A percentile compares a stretch with the other conserved stretches of the same genome.
phyloP scores from a whole-genome alignment of 2,888 invertebrate genomes.

The Caenorhabditis angaria region DNA sequence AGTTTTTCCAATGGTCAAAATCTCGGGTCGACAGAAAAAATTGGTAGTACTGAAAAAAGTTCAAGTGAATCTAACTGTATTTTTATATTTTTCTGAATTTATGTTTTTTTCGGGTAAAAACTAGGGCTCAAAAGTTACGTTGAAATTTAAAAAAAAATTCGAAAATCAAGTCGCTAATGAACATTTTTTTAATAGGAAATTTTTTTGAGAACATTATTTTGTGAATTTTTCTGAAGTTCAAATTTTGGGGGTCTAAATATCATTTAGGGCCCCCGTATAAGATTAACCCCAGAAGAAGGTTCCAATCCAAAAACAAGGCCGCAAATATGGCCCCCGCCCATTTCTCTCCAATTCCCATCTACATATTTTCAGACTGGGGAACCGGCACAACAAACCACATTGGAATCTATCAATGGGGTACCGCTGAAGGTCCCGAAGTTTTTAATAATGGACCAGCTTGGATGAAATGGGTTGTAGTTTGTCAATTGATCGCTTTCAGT shows the following conservation, averaged over 20 bases:
- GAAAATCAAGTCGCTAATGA: no score
- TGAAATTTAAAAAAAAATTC: no score
- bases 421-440: constrained; percentile 16
- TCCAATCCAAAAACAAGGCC: not conserved
- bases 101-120: not conserved
- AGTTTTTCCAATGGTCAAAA: no score
- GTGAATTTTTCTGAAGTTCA: no score
- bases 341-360: not conserved
- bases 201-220: no score
- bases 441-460: constrained; percentile 34
- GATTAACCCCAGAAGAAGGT: not conserved
- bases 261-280: not conserved
- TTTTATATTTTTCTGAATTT: no score
- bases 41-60: no score
- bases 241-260: not conserved
- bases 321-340: not conserved
- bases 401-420: constrained; percentile 39
- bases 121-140: no score
- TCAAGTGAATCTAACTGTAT: no score
- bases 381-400: constrained; percentile 10
- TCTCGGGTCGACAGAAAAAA: no score
- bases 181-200: no score
- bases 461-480: constrained; percentile 41
- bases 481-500: constrained; percentile 36
- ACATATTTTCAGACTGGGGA: constrained; percentile 32